Evolutionary conservation across 2,113 vertebrate genomes (phyloP), one percentile per base, ranked within the genome.

Genomic region (Maccullochella peelii): DNA sequence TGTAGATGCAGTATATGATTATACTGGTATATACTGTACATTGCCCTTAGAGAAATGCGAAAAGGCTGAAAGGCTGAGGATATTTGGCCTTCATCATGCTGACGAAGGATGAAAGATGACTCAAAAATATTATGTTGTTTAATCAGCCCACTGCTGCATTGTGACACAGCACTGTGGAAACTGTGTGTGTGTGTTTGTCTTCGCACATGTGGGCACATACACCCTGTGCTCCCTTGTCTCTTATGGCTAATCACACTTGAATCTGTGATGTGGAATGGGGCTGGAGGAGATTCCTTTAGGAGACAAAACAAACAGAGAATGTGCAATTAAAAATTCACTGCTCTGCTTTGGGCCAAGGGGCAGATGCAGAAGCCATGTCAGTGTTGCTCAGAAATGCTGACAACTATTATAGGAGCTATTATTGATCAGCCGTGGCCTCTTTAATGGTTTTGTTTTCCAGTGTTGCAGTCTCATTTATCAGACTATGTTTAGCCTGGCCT

Each of bases 131-230:
- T 70, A 11, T 16, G 8, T 9, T 36, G 77, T 79, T 69, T 76
- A 68, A 79, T 86, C 68, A 78, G 70, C 58, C 47, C 50, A 44
- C 57, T 85, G 40, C 83, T 79, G 57, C 73, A 57, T 9, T 77
- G 70, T 91, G 85, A 89, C 86, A 88, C 84, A 90, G 83, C 83
- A 58, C 59, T 74, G 42, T 88, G 77, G n/a, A 42, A 72, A 63
- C 12, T 72, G 30, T 71, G 6, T 61, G 12, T 44, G 10, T 54
- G 36, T 77, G 25, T 67, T 68, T 82, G 12, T 81, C 14, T 57
- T 65, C 7, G 81, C 69, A 83, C 12, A 36, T 80, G 88, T 75
- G 65, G 30, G 58, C 54, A 84, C 2, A 49, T 47, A 40, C n/a
- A 25, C 59, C 44, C 38, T 23, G 25, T 4, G 69, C 50, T 44